Evolutionary conservation across 2,888 invertebrate genomes (phyloP), one percentile per base, ranked within the genome.

Genomic region (Torymus texanus): DNA sequence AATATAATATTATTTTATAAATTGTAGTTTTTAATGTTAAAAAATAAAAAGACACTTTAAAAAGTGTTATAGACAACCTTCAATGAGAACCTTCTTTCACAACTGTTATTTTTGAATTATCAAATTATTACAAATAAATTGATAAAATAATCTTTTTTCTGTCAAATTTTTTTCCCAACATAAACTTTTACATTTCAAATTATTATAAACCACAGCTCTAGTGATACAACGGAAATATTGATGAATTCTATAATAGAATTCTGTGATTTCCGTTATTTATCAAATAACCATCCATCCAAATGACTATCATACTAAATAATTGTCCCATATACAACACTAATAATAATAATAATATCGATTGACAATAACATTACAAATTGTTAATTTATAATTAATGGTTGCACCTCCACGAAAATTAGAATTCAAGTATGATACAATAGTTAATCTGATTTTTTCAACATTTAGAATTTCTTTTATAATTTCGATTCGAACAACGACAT

Each of bases 271-370:
- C 58, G 18, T 68, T 72, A 16, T 14, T 53, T 61, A 73, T 74
- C 67, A 74, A 61, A 68, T 68, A 68, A 56, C 24, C 66, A 76
- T 51, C 41, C 58, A 55, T 73, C 53, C 13, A 51, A 66, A 66
- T 59, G 72, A 77, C 16, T 70, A 65, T 77, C 61, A 70, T 71
- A 77, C 77, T 70, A 73, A 65, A 65, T 77, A 56, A 68, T 66
- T 61, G 68, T 16, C 41, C 13, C 74, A 65, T 59, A 50, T 71
- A 55, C 71, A 80, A 71, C 58, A 71, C 75, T 61, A 71, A 68
- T 61, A 73, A 80, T 80, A 80, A 78, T 75, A 80, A 76, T 77
- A 74, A 78, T 81, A 78, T 71, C 11, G 58, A 71, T 67, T n/a
- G 56, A 75, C 63, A 61, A 77, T 73, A 61, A 65, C 50, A 16